Evolutionary conservation across 2,888 invertebrate species (phyloP).

Genomic region (Drosophila seclusa): DNA sequence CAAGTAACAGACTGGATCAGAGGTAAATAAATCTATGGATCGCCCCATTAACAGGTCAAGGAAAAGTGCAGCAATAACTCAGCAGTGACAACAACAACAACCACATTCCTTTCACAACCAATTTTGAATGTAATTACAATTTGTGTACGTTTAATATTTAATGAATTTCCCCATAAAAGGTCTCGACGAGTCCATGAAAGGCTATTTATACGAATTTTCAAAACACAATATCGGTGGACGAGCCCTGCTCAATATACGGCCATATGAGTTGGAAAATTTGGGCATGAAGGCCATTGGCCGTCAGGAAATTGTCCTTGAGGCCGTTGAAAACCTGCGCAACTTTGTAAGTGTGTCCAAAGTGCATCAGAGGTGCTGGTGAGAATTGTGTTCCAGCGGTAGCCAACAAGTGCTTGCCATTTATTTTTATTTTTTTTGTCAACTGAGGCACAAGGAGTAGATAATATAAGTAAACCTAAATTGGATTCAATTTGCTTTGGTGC

Average conservation of each 20-base stretch:
- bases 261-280: constrained; percentile 94
- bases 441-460: not conserved
- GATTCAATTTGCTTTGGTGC: not conserved
- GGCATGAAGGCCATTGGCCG: constrained; percentile 95
- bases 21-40: constrained; percentile 86
- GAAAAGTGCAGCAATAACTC: constrained; percentile 65
- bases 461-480: not conserved
- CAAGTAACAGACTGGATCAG: constrained; percentile 96
- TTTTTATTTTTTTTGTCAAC: not conserved
- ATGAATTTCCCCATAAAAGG: constrained; percentile 62
- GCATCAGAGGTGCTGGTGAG: not conserved
- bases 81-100: constrained; percentile 26
- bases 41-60: constrained; percentile 66
- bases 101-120: constrained; percentile 51
- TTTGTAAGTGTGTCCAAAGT: constrained; percentile 88
- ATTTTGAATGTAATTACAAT: constrained; percentile 18
- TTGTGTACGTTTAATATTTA: not conserved
- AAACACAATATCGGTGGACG: constrained; percentile 93
- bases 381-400: not conserved
- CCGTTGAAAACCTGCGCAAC: constrained; percentile 94
- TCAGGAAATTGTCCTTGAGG: constrained; percentile 96
- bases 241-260: constrained; percentile 91
- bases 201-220: constrained; percentile 92
- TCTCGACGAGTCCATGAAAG: constrained; percentile 87
- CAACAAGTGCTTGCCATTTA: constrained; percentile 8